Evolutionary conservation across 2,888 invertebrate genomes (phyloP).

Genomic region (Napeogenes sylphis): DNA sequence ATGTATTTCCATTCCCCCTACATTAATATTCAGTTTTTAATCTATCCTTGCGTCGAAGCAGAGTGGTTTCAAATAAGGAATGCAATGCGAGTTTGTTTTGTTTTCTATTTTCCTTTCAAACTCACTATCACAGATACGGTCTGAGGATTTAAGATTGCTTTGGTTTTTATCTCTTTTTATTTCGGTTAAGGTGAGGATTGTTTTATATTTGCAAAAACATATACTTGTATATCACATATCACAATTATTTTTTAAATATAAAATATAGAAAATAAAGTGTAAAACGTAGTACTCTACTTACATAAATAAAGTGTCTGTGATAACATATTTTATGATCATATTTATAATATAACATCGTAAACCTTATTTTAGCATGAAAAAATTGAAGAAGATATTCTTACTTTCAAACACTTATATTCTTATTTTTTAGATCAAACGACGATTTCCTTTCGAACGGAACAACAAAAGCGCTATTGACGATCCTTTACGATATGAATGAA

Average conservation of each 20-base stretch:
- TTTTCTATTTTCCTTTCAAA: slow-evolving; percentile 6
- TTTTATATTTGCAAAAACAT: neutral
- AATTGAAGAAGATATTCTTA: neutral
- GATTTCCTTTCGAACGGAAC: neutral
- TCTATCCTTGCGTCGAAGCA: neutral
- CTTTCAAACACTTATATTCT: neutral
- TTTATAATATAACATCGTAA: neutral
- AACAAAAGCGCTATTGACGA: neutral
- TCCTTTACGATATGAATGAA: neutral
- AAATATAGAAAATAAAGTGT: too few species aligned
- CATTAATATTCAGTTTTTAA: slow-evolving; percentile 6
- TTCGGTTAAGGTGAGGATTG: neutral
- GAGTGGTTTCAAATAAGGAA: slow-evolving; percentile 2
- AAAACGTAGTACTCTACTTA: too few species aligned
- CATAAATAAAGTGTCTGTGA: too few species aligned
- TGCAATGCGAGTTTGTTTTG: slow-evolving; percentile 3
- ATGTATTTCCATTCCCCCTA: neutral
- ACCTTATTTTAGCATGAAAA: neutral
- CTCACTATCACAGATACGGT: slow-evolving; percentile 7
- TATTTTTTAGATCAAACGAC: slow-evolving; percentile 5
- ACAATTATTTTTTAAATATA: too few species aligned
- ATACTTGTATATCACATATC: too few species aligned
- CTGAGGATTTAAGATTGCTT: slow-evolving; percentile 5
- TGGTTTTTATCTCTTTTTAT: slow-evolving; percentile 3
- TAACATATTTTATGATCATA: too few species aligned